These are phyloP conservation scores for Eubasilissa splendida DNA, from an alignment of 2,888 invertebrate genomes.

Conservation along the genomic window DNA sequence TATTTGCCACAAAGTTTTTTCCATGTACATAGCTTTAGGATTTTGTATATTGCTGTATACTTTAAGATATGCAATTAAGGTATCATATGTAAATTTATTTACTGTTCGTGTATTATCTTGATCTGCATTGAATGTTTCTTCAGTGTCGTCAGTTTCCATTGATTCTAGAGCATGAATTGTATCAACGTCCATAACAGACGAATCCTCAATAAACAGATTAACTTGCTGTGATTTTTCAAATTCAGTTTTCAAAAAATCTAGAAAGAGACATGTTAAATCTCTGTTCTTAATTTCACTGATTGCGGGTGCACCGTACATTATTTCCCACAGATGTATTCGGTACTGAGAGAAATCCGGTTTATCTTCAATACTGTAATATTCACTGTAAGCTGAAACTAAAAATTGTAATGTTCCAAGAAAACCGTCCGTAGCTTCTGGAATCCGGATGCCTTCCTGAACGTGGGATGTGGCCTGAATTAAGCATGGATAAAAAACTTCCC, in stretches of 20 bases:
- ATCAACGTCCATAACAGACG: slow-evolving; percentile 73
- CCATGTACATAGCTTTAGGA: slow-evolving; percentile 85
- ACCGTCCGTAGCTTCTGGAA: slow-evolving; percentile 66
- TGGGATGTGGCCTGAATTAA: slow-evolving; percentile 72
- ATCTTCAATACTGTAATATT: slow-evolving; percentile 69
- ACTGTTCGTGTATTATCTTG: slow-evolving; percentile 64
- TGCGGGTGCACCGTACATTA: slow-evolving; percentile 81
- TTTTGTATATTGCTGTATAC: slow-evolving; percentile 86
- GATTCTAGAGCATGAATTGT: slow-evolving; percentile 70
- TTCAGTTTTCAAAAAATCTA: slow-evolving; percentile 83
- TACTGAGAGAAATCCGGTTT: slow-evolving; percentile 84
- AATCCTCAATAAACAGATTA: slow-evolving; percentile 63
- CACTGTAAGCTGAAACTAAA: slow-evolving; percentile 65
- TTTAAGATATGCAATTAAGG: slow-evolving; percentile 79
- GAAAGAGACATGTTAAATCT: slow-evolving; percentile 84
- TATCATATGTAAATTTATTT: slow-evolving; percentile 69
- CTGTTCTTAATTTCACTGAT: slow-evolving; percentile 87
- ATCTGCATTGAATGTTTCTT: slow-evolving; percentile 63
- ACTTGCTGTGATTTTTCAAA: slow-evolving; percentile 66
- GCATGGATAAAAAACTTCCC: slow-evolving; percentile 79
- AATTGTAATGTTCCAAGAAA: slow-evolving; percentile 63
- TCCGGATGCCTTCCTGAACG: slow-evolving; percentile 65
- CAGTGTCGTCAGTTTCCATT: slow-evolving; percentile 64
- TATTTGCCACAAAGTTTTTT: slow-evolving; percentile 82
- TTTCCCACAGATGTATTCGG: slow-evolving; percentile 86